Conservation (phyloP, 2,113 vertebrate genomes). For the Cynocephalus volans region DNA sequence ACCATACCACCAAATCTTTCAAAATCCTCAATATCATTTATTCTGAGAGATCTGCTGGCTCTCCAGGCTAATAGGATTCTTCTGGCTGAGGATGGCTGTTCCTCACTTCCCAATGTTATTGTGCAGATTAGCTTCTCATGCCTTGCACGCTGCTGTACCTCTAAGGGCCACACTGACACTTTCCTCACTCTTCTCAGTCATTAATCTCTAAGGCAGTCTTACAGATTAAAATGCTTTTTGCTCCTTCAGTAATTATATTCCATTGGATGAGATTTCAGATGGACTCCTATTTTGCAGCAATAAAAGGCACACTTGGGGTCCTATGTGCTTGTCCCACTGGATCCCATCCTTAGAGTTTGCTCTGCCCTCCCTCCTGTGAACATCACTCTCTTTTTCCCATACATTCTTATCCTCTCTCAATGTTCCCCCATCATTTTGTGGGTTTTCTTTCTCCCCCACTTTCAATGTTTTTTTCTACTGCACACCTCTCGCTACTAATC, state of each 20-base stretch:
- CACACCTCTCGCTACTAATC: not conserved
- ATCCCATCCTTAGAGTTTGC: not conserved
- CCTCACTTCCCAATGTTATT: not conserved
- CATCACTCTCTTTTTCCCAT: not conserved
- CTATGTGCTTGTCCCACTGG: no score
- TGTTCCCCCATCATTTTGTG: not conserved
- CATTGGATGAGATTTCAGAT: not conserved
- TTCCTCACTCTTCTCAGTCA: not conserved
- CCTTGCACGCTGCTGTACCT: not conserved
- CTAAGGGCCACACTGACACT: not conserved
- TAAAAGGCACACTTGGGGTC: not conserved
- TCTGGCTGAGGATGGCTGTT: not conserved
- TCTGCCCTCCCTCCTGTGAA: not conserved
- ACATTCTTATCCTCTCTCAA: not conserved
- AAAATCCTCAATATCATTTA: conserved; percentile 11
- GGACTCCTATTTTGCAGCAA: not conserved
- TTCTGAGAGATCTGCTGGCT: not conserved
- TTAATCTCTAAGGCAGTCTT: not conserved
- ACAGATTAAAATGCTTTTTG: conserved; percentile 20
- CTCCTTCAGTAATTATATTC: not conserved
- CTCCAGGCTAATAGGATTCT: not conserved
- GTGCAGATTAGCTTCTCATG: not conserved
- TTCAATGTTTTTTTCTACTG: not conserved
- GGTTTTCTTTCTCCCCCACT: not conserved
- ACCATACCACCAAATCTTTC: not conserved